phyloP scores from a whole-genome alignment of 2,888 invertebrate species.

The Noctuana brunneofusca region DNA sequence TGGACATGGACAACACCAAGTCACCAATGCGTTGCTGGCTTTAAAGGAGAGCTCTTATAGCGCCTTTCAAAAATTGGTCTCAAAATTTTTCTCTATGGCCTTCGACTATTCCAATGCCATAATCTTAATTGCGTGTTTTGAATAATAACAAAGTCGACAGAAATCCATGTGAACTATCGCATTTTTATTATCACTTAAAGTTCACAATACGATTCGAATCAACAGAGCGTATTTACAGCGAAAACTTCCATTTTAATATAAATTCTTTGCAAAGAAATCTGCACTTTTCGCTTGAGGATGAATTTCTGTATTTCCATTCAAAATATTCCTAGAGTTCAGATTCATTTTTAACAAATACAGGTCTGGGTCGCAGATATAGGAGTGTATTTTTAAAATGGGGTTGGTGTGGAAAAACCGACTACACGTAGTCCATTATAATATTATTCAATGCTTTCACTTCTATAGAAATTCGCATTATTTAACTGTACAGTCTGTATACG shows the following conservation, averaged over 20 bases:
- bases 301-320: slow-evolving; percentile 20
- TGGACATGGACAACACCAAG: too few relatives aligned
- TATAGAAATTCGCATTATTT: too few relatives aligned
- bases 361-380: slow-evolving; percentile 1
- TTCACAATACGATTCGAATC: slow-evolving; percentile 23
- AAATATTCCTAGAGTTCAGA: slow-evolving; percentile 21
- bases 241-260: slow-evolving; percentile 31
- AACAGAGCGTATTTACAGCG: slow-evolving; percentile 26
- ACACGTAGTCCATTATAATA: too few relatives aligned
- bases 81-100: too few relatives aligned
- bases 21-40: too few relatives aligned
- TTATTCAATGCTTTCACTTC: too few relatives aligned
- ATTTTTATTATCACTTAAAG: slow-evolving; percentile 13
- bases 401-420: neutral
- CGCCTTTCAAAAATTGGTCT: too few relatives aligned
- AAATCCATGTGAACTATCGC: neutral
- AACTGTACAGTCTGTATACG: too few relatives aligned
- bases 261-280: slow-evolving; percentile 31
- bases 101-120: too few relatives aligned
- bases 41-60: too few relatives aligned
- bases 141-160: neutral
- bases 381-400: neutral
- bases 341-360: slow-evolving; percentile 17
- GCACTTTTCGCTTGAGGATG: slow-evolving; percentile 10
- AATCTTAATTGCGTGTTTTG: neutral